Conservation (phyloP, 2,888 invertebrate species). For the Sarcophaga variegata region DNA sequence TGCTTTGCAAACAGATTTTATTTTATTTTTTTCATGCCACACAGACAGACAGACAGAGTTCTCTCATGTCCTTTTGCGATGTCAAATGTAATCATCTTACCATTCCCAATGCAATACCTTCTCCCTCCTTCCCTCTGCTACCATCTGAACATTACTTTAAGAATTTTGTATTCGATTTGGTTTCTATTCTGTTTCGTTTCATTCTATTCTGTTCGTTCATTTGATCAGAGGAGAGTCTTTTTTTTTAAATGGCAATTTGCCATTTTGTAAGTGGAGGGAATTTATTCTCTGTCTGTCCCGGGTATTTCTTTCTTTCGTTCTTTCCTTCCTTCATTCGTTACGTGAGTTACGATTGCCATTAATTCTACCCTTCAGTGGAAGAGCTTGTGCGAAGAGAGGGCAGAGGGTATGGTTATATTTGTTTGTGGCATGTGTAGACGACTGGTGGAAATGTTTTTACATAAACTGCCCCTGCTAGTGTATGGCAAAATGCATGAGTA, state of each 20-base stretch:
- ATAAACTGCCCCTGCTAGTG: neutral
- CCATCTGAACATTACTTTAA: constrained; percentile 21
- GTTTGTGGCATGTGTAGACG: neutral
- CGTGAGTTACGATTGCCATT: neutral
- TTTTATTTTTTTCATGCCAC: constrained; percentile 12
- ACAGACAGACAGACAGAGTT: neutral
- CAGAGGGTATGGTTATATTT: neutral
- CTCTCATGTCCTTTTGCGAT: constrained; percentile 46
- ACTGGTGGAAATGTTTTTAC: neutral
- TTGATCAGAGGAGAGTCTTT: constrained; percentile 22
- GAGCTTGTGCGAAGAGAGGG: neutral
- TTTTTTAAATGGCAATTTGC: constrained; percentile 53
- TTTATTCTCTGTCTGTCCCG: neutral
- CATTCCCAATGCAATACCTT: neutral
- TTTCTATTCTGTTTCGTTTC: no score
- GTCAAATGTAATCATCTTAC: neutral
- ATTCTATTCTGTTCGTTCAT: neutral
- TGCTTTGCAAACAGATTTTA: constrained; percentile 5
- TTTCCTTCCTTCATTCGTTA: neutral
- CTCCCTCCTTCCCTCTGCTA: neutral
- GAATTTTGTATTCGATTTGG: constrained; percentile 9
- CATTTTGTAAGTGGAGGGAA: constrained; percentile 50
- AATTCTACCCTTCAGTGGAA: neutral
- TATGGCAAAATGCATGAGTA: neutral
- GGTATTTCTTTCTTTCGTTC: neutral